Evolutionary conservation across 2,888 invertebrate genomes (phyloP), one percentile per base, ranked within the genome.

Genomic region (Drosophila anomalipes): DNA sequence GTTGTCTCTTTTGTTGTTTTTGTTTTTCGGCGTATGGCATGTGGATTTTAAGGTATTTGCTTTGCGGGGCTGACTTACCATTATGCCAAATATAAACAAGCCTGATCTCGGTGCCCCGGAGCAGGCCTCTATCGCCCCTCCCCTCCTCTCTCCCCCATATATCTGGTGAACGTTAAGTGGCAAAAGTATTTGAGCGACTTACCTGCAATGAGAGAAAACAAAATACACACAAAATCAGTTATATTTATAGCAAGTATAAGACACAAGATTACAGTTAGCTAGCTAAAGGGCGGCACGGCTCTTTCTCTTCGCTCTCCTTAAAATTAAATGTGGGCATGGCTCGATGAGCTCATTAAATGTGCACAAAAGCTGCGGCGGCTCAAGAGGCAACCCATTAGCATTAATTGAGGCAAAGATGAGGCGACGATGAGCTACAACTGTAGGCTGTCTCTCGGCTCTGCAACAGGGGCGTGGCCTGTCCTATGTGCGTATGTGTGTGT

Each of bases 341-440:
- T 22, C 32, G 1, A 41, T 16, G 61, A 65, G 63, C 68, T 77
- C 76, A 81, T 86, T 80, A 79, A 78, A 73, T 44, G 49, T 53
- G 71, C 65, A 68, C 71, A 75, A 71, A 70, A 73, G 69, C 69
- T 65, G 65, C 64, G 60, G 58, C 69, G 51, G 65, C 72, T 79
- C 74, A 79, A 74, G 83, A 56, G 74, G 59, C 70, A 74, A 70
- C 63, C 79, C 68, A 79, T 89, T 84, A 74, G 74, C 75, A 81
- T 83, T 86, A 84, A 86, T 84, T 88, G 77, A 77, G 58, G 64
- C 66, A 75, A 70, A 84, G 79, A 74, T 77, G 83, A 77, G 79
- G 76, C 68, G 69, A 53, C 52, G 67, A 67, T 67, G 75, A 74
- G 72, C 67, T 66, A 79, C 54, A 65, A 49, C 66, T 44, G 51